Conservation (phyloP, 2,113 vertebrate genomes). For the Serilophus lunatus region DNA sequence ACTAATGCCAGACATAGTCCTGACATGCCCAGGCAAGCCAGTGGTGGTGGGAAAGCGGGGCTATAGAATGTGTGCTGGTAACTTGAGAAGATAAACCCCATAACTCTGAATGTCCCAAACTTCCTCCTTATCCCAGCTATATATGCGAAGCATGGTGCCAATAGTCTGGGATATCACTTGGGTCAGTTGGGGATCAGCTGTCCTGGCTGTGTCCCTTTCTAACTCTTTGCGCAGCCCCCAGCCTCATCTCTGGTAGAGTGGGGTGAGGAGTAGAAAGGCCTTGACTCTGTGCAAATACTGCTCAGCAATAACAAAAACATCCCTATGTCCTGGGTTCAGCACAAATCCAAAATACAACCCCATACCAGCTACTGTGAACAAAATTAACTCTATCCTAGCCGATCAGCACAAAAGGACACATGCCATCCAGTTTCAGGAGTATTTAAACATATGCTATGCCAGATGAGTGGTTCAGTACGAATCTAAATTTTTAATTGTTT, state of each 20-base stretch:
- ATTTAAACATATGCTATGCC: not conserved
- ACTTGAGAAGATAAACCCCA: rapidly evolving
- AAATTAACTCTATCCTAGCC: not conserved
- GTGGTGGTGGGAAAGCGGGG: not conserved
- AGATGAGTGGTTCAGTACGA: not conserved
- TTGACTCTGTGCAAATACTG: not conserved
- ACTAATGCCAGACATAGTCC: not conserved
- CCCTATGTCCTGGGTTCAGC: not conserved
- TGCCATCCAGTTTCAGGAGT: not conserved
- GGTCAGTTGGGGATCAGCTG: not conserved
- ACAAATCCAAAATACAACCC: not conserved
- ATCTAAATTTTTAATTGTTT: not conserved
- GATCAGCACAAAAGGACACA: not conserved
- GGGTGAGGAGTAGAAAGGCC: not conserved
- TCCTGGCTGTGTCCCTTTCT: not conserved
- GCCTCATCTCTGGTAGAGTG: not conserved
- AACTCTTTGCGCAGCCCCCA: not conserved
- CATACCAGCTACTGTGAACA: not conserved
- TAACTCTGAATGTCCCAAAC: rapidly evolving
- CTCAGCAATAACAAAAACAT: not conserved
- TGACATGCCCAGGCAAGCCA: rapidly evolving
- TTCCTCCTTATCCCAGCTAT: not conserved
- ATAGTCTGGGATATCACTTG: not conserved
- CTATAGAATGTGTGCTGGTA: not conserved
- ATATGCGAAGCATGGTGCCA: not conserved